Evolutionary conservation across 1,140 invertebrate species (phyloP), one percentile per base, ranked within the genome.

Genomic region (Drosophila mauritiana): DNA sequence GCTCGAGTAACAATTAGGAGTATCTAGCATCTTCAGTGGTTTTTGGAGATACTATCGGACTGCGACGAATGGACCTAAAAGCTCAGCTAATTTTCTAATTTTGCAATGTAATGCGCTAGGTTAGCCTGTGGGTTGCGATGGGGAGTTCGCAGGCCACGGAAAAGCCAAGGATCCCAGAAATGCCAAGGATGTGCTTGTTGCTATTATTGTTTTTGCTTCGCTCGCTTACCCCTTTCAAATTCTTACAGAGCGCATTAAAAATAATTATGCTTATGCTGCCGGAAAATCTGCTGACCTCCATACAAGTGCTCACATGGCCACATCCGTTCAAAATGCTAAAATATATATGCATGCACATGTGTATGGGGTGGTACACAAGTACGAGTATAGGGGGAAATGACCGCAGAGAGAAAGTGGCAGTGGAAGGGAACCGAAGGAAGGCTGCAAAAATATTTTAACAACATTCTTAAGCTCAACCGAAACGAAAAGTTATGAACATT

Each of bases 221-320:
- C 11, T 31, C 42, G 22, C 37, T 20, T 22, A 63, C 51, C 59
- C 42, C 54, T 55, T 69, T 54, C 25, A 40, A 77, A 74, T 81
- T 78, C 58, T 63, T 74, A 63, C 51, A 78, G 48, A 78, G 68
- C 73, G 74, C 78, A 86, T 85, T 86, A 78, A 86, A 86, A 85
- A 85, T 85, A 86, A 85, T 85, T 85, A 81, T 86, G 83, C 63
- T 85, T 78, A 74, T 74, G 78, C 68, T 81, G 73, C 62, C 69
- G 73, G 73, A 85, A 85, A 85, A 86, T 84, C 54, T 80, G 67
- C 81, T 55, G 61, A 75, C 49, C 53, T 74, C 62, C 58, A 73
- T 74, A 73, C 59, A 45, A 73, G 65, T 48, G 65, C 42, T 34
- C 64, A 22, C 27, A 70, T 36, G 64, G 31, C 49, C 69, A 36